phyloP scores from a whole-genome alignment of 2,113 vertebrate genomes.

The Tichodroma muraria region DNA sequence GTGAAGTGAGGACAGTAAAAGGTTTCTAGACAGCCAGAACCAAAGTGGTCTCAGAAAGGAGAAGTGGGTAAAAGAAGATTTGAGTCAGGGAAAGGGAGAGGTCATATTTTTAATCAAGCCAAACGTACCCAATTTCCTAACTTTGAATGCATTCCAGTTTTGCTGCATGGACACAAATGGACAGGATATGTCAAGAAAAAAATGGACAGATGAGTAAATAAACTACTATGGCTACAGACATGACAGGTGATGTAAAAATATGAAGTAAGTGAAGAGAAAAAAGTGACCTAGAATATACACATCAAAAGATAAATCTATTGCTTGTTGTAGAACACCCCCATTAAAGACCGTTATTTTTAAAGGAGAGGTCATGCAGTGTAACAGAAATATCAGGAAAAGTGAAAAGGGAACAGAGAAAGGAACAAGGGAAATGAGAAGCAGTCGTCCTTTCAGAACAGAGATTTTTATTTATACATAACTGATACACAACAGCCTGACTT shows the following conservation, averaged over 20 bases:
- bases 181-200: background rate
- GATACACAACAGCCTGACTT: background rate
- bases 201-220: background rate
- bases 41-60: background rate
- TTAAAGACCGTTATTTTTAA: background rate
- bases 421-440: background rate
- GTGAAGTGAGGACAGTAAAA: constrained; percentile 26
- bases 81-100: background rate
- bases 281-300: background rate
- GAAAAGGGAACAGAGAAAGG: background rate
- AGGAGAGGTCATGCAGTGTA: background rate
- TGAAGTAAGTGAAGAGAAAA: background rate
- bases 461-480: background rate
- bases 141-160: background rate
- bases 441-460: background rate
- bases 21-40: background rate
- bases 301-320: background rate
- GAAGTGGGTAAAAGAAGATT: background rate
- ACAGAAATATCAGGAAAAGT: background rate
- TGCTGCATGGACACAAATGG: background rate
- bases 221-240: background rate
- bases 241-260: background rate
- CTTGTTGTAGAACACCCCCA: background rate
- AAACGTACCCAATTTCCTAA: background rate
- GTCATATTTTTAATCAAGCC: background rate